These are phyloP conservation scores for Phania funesta DNA, from an alignment of 2,888 invertebrate species.

Conservation along the genomic window DNA sequence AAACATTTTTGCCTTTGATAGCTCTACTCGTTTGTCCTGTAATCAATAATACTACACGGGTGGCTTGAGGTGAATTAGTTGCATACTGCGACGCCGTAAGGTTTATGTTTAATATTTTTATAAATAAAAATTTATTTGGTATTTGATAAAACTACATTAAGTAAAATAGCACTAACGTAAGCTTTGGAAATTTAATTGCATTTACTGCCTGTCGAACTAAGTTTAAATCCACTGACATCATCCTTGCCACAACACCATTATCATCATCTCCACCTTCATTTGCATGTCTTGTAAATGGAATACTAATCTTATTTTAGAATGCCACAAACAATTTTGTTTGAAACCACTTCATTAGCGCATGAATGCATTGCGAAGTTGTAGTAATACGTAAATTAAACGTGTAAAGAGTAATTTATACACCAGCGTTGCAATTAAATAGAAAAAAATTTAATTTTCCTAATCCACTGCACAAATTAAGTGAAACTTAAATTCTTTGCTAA, in stretches of 20 bases:
- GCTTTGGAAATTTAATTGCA: not conserved
- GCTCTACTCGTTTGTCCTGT: too few relatives aligned
- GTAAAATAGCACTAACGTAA: not conserved
- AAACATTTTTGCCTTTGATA: too few relatives aligned
- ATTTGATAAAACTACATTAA: too few relatives aligned
- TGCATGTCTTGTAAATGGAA: not conserved
- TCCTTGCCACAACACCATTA: slow-evolving; percentile 12
- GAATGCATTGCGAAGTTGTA: slow-evolving; percentile 15
- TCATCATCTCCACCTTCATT: slow-evolving; percentile 9
- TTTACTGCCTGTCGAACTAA: not conserved
- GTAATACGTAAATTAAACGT: slow-evolving; percentile 44
- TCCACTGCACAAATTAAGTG: slow-evolving; percentile 55
- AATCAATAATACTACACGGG: too few relatives aligned
- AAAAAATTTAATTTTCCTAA: slow-evolving; percentile 49
- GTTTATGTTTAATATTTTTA: too few relatives aligned
- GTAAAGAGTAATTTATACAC: slow-evolving; percentile 24
- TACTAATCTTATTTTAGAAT: not conserved
- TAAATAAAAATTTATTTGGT: too few relatives aligned
- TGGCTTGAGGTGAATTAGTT: too few relatives aligned
- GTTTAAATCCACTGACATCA: slow-evolving; percentile 2
- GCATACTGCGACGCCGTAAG: too few relatives aligned
- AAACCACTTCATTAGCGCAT: slow-evolving; percentile 31
- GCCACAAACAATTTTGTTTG: slow-evolving; percentile 16
- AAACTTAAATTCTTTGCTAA: slow-evolving; percentile 51
- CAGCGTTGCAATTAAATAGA: not conserved